A percentile compares a stretch with the other conserved stretches of the same genome.
phyloP scores from a whole-genome alignment of 1,140 invertebrate species.

The Habropoda laboriosa region DNA sequence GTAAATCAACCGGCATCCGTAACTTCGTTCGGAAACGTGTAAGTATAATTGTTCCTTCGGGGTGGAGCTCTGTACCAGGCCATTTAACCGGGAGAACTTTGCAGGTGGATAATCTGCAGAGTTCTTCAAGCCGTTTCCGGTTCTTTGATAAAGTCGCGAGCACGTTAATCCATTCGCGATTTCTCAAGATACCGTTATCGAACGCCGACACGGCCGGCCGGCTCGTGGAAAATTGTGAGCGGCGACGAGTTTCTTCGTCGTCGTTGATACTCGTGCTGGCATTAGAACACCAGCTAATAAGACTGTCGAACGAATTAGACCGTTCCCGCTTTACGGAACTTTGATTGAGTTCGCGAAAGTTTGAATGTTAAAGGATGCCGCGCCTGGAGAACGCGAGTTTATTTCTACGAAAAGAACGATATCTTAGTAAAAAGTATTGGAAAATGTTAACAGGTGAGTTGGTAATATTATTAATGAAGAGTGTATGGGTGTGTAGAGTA shows the following conservation, averaged over 20 bases:
- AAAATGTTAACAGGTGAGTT: not conserved
- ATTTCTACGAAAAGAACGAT: not conserved
- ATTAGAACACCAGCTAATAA: not conserved
- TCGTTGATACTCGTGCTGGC: not conserved
- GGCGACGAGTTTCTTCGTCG: not conserved
- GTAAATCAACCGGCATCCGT: constrained; percentile 25
- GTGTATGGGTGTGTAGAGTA: too few relatives aligned
- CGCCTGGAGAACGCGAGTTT: not conserved
- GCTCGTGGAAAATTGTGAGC: not conserved
- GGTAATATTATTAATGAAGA: too few relatives aligned
- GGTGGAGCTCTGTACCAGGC: constrained; percentile 5
- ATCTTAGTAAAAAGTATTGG: not conserved
- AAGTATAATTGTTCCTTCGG: constrained; percentile 44
- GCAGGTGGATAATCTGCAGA: constrained; percentile 26
- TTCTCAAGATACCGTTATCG: constrained; percentile 30
- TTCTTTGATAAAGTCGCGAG: constrained; percentile 25
- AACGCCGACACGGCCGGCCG: not conserved
- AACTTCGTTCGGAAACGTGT: constrained; percentile 30
- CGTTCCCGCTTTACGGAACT: constrained; percentile 7
- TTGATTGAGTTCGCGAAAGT: constrained; percentile 17
- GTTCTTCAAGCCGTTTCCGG: constrained; percentile 36
- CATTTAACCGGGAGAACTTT: constrained; percentile 37
- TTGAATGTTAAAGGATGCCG: not conserved
- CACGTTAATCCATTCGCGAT: constrained; percentile 24
- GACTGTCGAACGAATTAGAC: constrained; percentile 2